These are phyloP conservation scores for Acleris sparsana DNA, from an alignment of 2,888 invertebrate genomes.

Conservation along the genomic window DNA sequence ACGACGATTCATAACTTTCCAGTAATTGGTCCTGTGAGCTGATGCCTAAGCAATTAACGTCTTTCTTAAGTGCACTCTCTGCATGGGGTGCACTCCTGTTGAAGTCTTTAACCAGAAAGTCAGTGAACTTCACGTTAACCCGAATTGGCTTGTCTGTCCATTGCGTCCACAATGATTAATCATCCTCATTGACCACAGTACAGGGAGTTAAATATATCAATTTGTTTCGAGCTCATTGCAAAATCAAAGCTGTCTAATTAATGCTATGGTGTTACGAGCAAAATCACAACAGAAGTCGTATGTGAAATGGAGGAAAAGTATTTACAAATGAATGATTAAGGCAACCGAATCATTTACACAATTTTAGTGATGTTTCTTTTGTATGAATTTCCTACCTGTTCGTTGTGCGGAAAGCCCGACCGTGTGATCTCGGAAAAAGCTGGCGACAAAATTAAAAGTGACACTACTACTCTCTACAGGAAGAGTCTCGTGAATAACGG, in stretches of 20 bases:
- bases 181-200: conserved; percentile 60
- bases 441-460: conserved; percentile 31
- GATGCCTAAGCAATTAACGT: conserved; percentile 25
- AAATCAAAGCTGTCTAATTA: conserved; percentile 3
- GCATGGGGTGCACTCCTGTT: conserved; percentile 42
- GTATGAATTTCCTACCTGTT: too few relatives aligned
- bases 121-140: conserved; percentile 71
- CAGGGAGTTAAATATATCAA: conserved; percentile 72
- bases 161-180: conserved; percentile 71
- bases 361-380: too few relatives aligned
- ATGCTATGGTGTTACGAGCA: not conserved
- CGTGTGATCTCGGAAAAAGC: conserved; percentile 18
- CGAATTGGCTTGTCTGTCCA: conserved; percentile 67
- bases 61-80: conserved; percentile 36
- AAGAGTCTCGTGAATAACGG: conserved; percentile 46
- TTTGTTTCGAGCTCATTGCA: conserved; percentile 50
- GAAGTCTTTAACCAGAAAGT: conserved; percentile 51
- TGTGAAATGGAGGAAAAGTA: not conserved
- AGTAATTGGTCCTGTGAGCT: conserved; percentile 13
- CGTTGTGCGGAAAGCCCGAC: not conserved
- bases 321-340: not conserved
- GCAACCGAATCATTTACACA: not conserved
- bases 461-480: conserved; percentile 31
- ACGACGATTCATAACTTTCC: not conserved
- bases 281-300: not conserved